These are phyloP conservation scores for Epinephelus moara DNA, from an alignment of 2,113 vertebrate genomes.

Conservation along the genomic window DNA sequence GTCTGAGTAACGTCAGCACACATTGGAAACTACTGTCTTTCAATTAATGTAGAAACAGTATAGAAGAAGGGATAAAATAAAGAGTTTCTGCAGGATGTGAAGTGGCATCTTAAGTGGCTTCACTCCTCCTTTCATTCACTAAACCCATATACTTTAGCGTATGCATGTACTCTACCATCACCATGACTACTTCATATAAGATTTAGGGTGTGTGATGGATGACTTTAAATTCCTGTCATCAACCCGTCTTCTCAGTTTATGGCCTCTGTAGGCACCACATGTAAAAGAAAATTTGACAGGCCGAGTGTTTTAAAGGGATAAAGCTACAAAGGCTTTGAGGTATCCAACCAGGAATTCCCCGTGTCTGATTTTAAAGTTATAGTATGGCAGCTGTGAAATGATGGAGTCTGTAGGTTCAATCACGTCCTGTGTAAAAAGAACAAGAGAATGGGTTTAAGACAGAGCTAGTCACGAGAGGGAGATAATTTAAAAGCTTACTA, in stretches of 20 bases:
- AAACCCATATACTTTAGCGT: neutral
- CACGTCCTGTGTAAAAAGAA: neutral
- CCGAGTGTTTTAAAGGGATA: slow-evolving; percentile 34
- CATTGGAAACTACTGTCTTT: neutral
- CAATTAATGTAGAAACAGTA: neutral
- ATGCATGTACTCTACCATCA: neutral
- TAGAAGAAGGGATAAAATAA: neutral
- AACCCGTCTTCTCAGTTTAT: slow-evolving; percentile 41
- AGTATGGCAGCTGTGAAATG: slow-evolving; percentile 31
- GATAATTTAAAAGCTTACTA: slow-evolving; percentile 13
- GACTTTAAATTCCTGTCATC: slow-evolving; percentile 53
- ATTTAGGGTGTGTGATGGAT: slow-evolving; percentile 23
- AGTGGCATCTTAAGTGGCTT: neutral
- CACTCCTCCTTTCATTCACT: slow-evolving; percentile 11
- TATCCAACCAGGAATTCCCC: slow-evolving; percentile 71
- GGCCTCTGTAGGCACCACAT: slow-evolving; percentile 53
- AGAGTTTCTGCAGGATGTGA: neutral
- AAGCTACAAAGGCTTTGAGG: slow-evolving; percentile 62
- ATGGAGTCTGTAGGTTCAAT: slow-evolving; percentile 26
- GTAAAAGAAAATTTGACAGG: slow-evolving; percentile 52
- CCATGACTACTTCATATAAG: neutral
- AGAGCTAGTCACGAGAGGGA: neutral
- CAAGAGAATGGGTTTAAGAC: slow-evolving; percentile 17
- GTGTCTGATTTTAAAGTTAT: slow-evolving; percentile 45
- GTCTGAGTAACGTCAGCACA: neutral